Evolutionary conservation across 2,888 invertebrate species (phyloP).

Genomic region (Prenolepis imparis): DNA sequence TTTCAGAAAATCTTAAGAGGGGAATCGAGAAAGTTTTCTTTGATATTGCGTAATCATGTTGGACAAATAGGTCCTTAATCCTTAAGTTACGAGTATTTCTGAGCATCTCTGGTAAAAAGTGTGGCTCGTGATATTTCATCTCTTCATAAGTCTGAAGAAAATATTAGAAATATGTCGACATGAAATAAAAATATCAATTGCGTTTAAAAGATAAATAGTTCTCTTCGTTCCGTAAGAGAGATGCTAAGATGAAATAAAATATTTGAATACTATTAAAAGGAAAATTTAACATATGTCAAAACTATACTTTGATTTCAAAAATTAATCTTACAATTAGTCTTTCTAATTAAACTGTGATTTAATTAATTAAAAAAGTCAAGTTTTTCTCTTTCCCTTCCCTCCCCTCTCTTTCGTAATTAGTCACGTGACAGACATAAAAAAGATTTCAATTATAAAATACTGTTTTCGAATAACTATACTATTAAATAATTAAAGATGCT

Average conservation of each 20-base stretch:
- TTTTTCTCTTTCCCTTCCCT: background rate
- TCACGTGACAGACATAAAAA: background rate
- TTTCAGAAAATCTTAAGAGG: background rate
- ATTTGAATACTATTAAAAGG: background rate
- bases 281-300: background rate
- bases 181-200: conserved; percentile 11
- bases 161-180: background rate
- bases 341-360: background rate
- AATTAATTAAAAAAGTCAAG: background rate
- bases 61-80: conserved; percentile 45
- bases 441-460: background rate
- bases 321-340: background rate
- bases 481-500: background rate
- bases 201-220: background rate
- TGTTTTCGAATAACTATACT: background rate
- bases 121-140: conserved; percentile 1
- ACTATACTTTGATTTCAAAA: background rate
- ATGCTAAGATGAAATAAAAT: background rate
- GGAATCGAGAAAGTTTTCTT: conserved; percentile 7
- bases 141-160: background rate
- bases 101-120: conserved; percentile 10
- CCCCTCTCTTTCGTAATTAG: background rate
- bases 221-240: background rate
- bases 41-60: conserved; percentile 33
- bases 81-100: conserved; percentile 21